Evolutionary conservation across 2,113 vertebrate species (phyloP).

Genomic region (Pomatorhinus ruficollis): DNA sequence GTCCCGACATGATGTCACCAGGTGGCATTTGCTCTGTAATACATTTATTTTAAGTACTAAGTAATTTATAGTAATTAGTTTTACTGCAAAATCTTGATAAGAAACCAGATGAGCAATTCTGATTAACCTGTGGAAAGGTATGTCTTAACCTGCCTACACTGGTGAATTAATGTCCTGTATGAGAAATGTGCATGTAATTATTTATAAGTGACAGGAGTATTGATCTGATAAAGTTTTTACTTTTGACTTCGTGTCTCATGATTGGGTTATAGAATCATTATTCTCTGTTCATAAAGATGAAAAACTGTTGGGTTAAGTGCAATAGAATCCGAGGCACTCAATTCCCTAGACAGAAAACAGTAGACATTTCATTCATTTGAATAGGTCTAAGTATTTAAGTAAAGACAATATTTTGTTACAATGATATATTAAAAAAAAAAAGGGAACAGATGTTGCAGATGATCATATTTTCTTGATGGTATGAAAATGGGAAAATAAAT

Average conservation of each 20-base stretch:
- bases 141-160: background rate
- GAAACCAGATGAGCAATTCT: background rate
- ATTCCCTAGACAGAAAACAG: background rate
- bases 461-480: background rate
- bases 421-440: background rate
- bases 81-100: background rate
- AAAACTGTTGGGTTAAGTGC: background rate
- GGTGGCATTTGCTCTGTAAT: background rate
- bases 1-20: background rate
- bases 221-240: background rate
- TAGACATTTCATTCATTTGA: background rate
- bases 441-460: background rate
- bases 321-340: background rate
- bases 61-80: background rate
- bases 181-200: background rate
- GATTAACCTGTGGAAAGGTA: background rate
- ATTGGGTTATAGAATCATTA: background rate
- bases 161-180: background rate
- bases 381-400: background rate
- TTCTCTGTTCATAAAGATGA: background rate
- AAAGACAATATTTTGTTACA: background rate
- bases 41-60: background rate
- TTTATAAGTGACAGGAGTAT: background rate
- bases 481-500: background rate
- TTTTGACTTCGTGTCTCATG: background rate